phyloP scores from a whole-genome alignment of 2,113 vertebrate genomes.

The Vulpes lagopus region DNA sequence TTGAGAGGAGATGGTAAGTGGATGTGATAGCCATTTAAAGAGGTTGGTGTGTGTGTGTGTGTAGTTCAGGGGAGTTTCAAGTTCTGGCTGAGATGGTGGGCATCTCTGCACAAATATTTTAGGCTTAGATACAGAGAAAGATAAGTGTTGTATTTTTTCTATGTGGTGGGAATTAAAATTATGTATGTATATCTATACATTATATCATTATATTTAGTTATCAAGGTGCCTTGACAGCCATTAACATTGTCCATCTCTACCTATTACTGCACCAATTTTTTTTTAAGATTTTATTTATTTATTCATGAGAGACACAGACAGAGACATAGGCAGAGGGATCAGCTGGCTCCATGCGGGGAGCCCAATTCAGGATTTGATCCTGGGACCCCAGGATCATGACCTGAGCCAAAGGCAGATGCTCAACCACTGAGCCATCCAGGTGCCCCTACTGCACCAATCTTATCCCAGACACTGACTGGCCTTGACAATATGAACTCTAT shows the following conservation, averaged over 20 bases:
- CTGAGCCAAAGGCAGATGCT: no score
- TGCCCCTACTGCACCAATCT: rapidly evolving
- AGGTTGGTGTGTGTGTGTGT: not conserved
- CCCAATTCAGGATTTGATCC: no score
- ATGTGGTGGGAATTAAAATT: not conserved
- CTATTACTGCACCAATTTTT: rapidly evolving
- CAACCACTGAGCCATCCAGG: no score
- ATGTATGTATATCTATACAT: not conserved
- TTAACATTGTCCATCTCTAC: rapidly evolving
- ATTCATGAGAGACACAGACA: no score
- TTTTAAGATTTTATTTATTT: no score
- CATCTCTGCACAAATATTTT: not conserved
- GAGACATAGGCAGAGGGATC: no score
- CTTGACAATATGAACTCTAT: rapidly evolving
- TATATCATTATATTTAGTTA: not conserved
- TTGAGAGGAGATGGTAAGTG: not conserved
- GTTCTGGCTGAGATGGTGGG: not conserved
- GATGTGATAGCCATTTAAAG: not conserved
- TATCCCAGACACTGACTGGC: rapidly evolving
- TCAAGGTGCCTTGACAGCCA: rapidly evolving
- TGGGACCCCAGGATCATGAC: no score
- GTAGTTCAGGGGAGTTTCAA: not conserved
- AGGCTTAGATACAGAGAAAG: not conserved
- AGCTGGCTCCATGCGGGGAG: no score
- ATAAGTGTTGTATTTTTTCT: not conserved